These are phyloP conservation scores for Leptinotarsa rubiginosa DNA, from an alignment of 2,888 invertebrate genomes.

Conservation along the genomic window DNA sequence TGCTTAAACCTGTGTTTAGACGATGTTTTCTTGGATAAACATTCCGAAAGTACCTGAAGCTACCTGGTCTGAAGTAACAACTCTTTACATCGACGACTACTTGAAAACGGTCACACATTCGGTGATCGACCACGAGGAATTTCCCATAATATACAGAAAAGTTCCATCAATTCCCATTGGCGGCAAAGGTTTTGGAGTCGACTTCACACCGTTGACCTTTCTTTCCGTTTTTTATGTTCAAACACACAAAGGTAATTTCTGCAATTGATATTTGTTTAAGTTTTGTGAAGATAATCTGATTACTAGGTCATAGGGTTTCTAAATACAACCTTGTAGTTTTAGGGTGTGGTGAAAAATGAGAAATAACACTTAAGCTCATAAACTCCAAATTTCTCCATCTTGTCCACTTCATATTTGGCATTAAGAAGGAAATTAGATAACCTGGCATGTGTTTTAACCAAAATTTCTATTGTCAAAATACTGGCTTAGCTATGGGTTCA, in stretches of 20 bases:
- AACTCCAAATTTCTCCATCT: no score
- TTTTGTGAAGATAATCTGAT: no score
- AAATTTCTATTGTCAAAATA: no score
- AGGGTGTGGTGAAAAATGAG: no score
- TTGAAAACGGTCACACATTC: conserved; percentile 76
- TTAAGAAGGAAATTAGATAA: no score
- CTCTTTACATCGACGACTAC: conserved; percentile 67
- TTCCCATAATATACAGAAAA: conserved; percentile 72
- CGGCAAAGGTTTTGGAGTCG: conserved; percentile 68
- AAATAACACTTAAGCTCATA: no score
- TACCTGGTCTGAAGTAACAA: conserved; percentile 70
- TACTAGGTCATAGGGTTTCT: no score
- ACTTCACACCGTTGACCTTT: conserved; percentile 73
- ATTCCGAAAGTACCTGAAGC: conserved; percentile 65
- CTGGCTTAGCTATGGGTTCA: no score
- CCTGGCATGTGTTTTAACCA: no score
- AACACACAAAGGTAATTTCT: conserved; percentile 73
- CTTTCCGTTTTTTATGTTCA: conserved; percentile 74
- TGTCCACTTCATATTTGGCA: no score
- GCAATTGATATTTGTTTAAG: no score
- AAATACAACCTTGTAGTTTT: no score
- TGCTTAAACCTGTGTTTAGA: conserved; percentile 46
- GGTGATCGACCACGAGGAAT: conserved; percentile 72
- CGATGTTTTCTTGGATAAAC: conserved; percentile 64
- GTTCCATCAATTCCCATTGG: conserved; percentile 64